Evolutionary conservation across 2,113 vertebrate genomes (phyloP), one percentile per base, ranked within the genome.

Genomic region (Gymnocephalus cernua): DNA sequence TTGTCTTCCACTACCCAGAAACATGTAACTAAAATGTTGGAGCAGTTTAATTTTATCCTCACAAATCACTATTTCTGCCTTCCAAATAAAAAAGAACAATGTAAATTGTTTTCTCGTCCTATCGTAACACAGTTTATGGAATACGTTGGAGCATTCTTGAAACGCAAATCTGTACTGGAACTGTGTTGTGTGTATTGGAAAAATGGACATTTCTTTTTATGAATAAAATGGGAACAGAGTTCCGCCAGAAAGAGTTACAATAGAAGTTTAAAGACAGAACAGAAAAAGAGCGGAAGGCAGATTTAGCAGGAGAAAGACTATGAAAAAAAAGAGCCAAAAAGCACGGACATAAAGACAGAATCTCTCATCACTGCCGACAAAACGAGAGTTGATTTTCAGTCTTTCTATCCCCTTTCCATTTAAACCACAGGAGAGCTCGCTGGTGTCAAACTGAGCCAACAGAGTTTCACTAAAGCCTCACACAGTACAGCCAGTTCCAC

Each of bases 381-480:
- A 85, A 74, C 65, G 19, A 84, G 79, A 59, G 78, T 15, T 70
- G 62, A 70, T 79, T 61, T 79, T 47, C 70, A 41, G 54, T 45
- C 47, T 47, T 25, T 83, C 47, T 76, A 75, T 83, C 44, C 4
- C 72, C 70, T 82, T 84, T 90, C 78, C 77, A 79, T 74, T 83
- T 82, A 66, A 78, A 93, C 90, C 87, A 50, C 90, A 89, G 58
- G 69, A 67, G 79, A 86, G 62, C 76, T 74, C 77, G 67, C 66
- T 74, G 68, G 78, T 83, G 88, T 88, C 84, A 56, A 61, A 84
- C 77, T 62, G 71, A 91, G 87, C 90, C 90, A 87, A 80, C 85
- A 47, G 61, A 41, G 80, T 80, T 83, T 87, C 75, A 89, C 79
- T 59, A 71, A 86, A 91, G 47, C 58, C 61, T 83, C 74, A 70